Evolutionary conservation across 2,888 invertebrate genomes (phyloP).

Genomic region (Eristalis arbustorum): DNA sequence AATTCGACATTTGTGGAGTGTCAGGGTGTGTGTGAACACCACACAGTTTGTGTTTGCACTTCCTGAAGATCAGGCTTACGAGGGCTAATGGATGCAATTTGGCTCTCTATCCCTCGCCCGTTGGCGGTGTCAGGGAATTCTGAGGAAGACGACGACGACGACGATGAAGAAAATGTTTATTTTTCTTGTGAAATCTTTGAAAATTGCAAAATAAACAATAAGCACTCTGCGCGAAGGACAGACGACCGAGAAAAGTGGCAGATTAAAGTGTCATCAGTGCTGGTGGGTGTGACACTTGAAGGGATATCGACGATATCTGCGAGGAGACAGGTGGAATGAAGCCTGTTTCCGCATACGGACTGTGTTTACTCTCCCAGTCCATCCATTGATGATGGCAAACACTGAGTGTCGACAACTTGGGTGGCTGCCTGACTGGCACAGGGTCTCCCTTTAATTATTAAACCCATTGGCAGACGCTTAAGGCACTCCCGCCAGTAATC

Average conservation of each 20-base stretch:
- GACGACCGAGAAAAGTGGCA: background rate
- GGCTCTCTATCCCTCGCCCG: conserved; percentile 6
- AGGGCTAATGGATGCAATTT: conserved; percentile 57
- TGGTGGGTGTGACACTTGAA: background rate
- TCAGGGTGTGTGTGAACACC: conserved; percentile 2
- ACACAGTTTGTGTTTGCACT: conserved; percentile 46
- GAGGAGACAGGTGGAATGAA: conserved; percentile 39
- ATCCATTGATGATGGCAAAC: conserved; percentile 16
- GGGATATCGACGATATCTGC: background rate
- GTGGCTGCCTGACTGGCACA: background rate
- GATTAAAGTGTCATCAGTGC: conserved; percentile 6
- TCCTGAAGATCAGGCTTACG: conserved; percentile 49
- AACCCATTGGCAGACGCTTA: conserved; percentile 33
- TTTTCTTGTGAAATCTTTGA: conserved; percentile 41
- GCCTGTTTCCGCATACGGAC: conserved; percentile 22
- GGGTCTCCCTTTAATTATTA: conserved; percentile 5
- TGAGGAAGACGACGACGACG: background rate
- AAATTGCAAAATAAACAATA: conserved; percentile 59
- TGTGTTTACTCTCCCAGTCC: background rate
- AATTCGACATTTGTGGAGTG: conserved; percentile 45
- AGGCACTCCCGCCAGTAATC: conserved; percentile 8
- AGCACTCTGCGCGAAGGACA: conserved; percentile 21
- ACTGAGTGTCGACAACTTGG: background rate
- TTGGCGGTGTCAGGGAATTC: background rate
- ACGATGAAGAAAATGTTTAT: conserved; percentile 36